phyloP scores from a whole-genome alignment of 2,888 invertebrate species.

The Apotomis betuletana region DNA sequence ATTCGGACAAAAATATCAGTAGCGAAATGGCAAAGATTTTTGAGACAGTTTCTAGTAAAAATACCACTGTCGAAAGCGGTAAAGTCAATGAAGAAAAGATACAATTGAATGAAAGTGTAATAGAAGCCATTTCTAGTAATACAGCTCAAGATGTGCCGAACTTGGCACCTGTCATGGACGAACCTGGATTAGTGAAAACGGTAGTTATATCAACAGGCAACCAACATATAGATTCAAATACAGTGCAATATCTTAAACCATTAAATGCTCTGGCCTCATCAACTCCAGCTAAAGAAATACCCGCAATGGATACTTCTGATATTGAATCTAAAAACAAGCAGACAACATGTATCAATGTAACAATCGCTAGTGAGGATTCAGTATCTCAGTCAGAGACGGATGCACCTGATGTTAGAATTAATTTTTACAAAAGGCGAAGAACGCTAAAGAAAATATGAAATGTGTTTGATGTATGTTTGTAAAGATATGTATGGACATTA shows the following conservation, averaged over 20 bases:
- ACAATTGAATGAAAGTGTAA: background rate
- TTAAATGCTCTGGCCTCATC: slow-evolving; percentile 69
- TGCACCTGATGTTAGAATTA: slow-evolving; percentile 71
- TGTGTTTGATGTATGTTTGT: slow-evolving; percentile 8
- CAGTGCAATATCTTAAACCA: slow-evolving; percentile 8
- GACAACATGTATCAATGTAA: slow-evolving; percentile 42
- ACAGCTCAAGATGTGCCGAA: slow-evolving; percentile 25
- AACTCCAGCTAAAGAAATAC: slow-evolving; percentile 63
- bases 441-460: slow-evolving; percentile 54
- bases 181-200: slow-evolving; percentile 58
- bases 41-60: slow-evolving; percentile 18
- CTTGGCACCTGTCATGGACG: slow-evolving; percentile 40
- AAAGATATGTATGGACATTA: background rate
- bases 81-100: slow-evolving; percentile 15
- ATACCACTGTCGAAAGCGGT: background rate
- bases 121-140: slow-evolving; percentile 1
- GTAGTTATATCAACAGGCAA: slow-evolving; percentile 66
- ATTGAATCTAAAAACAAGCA: slow-evolving; percentile 1
- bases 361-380: slow-evolving; percentile 42
- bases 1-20: slow-evolving; percentile 10
- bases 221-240: slow-evolving; percentile 50
- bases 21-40: slow-evolving; percentile 20
- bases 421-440: slow-evolving; percentile 65
- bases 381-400: slow-evolving; percentile 54
- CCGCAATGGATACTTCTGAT: slow-evolving; percentile 11